phyloP scores from a whole-genome alignment of 1,140 invertebrate genomes.

The Proctacanthus coquilletti region DNA sequence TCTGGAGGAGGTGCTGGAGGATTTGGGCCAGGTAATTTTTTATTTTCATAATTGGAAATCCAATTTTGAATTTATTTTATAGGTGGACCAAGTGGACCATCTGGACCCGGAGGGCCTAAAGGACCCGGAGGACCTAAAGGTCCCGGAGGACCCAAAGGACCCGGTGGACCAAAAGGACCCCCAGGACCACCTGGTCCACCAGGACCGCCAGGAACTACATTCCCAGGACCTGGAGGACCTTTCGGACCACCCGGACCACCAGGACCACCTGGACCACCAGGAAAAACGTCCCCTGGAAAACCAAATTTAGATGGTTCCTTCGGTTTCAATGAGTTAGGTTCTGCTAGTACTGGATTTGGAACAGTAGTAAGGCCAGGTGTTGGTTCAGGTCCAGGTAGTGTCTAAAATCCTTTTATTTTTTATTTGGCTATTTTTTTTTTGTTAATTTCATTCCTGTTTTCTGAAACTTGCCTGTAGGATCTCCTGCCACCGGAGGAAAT shows the following conservation, averaged over 20 bases:
- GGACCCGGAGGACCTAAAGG: slow-evolving; percentile 18
- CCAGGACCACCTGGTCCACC: slow-evolving; percentile 9
- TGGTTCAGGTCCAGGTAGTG: too few relatives aligned
- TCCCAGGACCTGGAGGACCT: slow-evolving; percentile 14
- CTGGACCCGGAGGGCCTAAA: slow-evolving; percentile 10
- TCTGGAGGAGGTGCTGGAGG: slow-evolving; percentile 20
- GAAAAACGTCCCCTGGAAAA: slow-evolving; percentile 5
- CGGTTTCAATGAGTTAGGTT: too few relatives aligned
- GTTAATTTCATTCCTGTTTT: too few relatives aligned
- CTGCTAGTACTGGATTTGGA: too few relatives aligned
- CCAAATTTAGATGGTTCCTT: too few relatives aligned
- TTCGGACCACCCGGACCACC: slow-evolving; percentile 12
- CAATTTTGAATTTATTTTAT: slow-evolving; percentile 8
- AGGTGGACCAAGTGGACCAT: slow-evolving; percentile 9
- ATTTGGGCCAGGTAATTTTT: slow-evolving; percentile 14
- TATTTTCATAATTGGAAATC: slow-evolving; percentile 6
- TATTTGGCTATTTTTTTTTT: too few relatives aligned
- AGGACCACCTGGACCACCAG: slow-evolving; percentile 15
- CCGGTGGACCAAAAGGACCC: slow-evolving; percentile 13
- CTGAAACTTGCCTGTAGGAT: too few relatives aligned
- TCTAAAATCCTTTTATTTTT: too few relatives aligned
- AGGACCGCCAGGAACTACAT: slow-evolving; percentile 7
- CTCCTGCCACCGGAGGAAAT: slow-evolving; percentile 11
- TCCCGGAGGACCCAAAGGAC: slow-evolving; percentile 13
- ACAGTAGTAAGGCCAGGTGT: too few relatives aligned